Conservation (phyloP, 2,797 vertebrate species). For the Cyclopterus lumpus region DNA sequence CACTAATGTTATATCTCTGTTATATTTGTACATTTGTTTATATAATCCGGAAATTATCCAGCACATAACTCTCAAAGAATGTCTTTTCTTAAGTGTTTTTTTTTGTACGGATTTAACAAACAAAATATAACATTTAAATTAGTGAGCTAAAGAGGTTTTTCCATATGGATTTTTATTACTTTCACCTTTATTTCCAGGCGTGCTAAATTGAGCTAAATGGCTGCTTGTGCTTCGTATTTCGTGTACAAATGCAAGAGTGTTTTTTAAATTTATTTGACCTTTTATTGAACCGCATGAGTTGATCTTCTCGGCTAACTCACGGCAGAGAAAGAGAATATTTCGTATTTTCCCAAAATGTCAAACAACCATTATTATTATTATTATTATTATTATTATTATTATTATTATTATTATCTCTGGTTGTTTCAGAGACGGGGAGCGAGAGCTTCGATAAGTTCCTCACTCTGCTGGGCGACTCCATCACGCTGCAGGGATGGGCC, state of each 20-base stretch:
- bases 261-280: too few species aligned
- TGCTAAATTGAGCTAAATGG: not conserved
- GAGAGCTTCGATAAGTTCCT: slow-evolving; percentile 95
- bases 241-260: not conserved
- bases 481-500: slow-evolving; percentile 96
- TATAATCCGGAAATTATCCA: not conserved
- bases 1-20: not conserved
- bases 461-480: slow-evolving; percentile 90
- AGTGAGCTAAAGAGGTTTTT: not conserved
- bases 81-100: not conserved
- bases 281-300: too few species aligned
- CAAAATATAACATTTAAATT: not conserved
- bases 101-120: not conserved
- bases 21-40: too few species aligned
- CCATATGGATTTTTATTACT: not conserved
- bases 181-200: not conserved
- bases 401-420: too few species aligned
- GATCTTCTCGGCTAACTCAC: not conserved
- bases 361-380: too few species aligned
- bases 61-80: not conserved
- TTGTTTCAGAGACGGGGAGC: slow-evolving; percentile 90
- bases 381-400: too few species aligned
- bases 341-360: slow-evolving; percentile 2
- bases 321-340: not conserved
- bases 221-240: not conserved